Conservation (phyloP, 1,140 invertebrate species). For the Drosophila melanica region DNA sequence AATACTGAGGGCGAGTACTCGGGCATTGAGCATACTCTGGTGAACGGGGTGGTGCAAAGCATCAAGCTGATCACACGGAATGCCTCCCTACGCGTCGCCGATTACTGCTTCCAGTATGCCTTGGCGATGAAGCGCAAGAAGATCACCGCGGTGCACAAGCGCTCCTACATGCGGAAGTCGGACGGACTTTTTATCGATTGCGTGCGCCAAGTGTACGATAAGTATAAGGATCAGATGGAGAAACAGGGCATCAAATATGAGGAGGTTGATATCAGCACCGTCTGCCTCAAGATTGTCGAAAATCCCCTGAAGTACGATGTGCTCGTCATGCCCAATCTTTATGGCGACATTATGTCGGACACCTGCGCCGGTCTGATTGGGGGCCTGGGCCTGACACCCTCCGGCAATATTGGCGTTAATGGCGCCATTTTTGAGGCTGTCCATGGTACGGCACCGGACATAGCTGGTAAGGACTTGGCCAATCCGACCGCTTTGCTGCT, state of each 20-base stretch:
- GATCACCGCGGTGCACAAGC: conserved; percentile 99
- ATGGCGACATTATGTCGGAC: conserved; percentile 99
- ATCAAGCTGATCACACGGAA: conserved; percentile 99
- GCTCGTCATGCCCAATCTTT: conserved; percentile 98
- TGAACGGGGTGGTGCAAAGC: conserved; percentile 99
- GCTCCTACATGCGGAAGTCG: conserved; percentile 99
- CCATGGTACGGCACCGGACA: conserved; percentile 99
- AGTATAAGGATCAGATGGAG: conserved; percentile 85
- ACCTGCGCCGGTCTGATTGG: conserved; percentile 99
- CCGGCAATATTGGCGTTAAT: conserved; percentile 98
- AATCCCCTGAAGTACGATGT: conserved; percentile 98
- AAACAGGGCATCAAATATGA: conserved; percentile 96
- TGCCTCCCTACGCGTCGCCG: conserved; percentile 97
- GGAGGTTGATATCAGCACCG: conserved; percentile 98
- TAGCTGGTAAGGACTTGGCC: conserved; percentile 98
- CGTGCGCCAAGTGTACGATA: conserved; percentile 96
- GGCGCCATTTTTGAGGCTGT: conserved; percentile 99
- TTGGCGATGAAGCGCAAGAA: conserved; percentile 95
- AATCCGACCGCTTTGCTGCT: conserved; percentile 99
- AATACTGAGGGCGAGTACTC: conserved; percentile 99
- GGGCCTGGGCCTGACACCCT: conserved; percentile 98
- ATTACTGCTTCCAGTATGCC: conserved; percentile 99
- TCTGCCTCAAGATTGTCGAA: conserved; percentile 99
- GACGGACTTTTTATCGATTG: conserved; percentile 98
- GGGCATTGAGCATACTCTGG: conserved; percentile 99